Evolutionary conservation across 2,888 invertebrate species (phyloP), one percentile per base, ranked within the genome.

Genomic region (Xestobium rufovillosum): DNA sequence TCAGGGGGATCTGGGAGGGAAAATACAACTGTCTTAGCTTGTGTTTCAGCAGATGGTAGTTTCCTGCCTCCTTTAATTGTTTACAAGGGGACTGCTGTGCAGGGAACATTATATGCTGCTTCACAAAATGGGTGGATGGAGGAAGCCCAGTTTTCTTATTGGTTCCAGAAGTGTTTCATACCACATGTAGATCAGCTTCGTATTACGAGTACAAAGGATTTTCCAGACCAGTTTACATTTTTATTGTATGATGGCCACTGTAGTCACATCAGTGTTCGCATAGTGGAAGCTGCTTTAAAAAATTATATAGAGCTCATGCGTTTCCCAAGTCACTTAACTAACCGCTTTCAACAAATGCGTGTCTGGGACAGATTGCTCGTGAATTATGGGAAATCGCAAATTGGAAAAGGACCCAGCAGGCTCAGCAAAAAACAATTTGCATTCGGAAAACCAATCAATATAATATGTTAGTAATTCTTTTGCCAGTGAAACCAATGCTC

Each of bases 81-180:
- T 13, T 51, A 39, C 30, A 47, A 50, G n/a, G 44, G 28, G n/a
- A 34, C 17, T 12, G 38, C 36, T 15, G 47, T 50, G 11, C 47
- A 45, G 41, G 45, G 45, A 14, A 49, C 45, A 8, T 12, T 34
- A 31, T 48, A 49, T 34, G 45, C 39, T 6, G 41, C 43, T 12
- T 42, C 48, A 23, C 26, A 41, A 25, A 50, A 50, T 33, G 47
- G 48, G 10, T 50, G 48, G 44, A 50, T 50, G 48, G 44, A 48
- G 34, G 38, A 39, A 14, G 32, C 40, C 15, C 23, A 31, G 26
- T 28, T 41, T 14, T 31, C 6, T 31, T 16, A 31, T 13, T 31
- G 31, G 31, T 31, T 31, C 15, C 9, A 6, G 8, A 6, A 4
- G 6, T 31, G 6, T 9, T 31, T 31, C 11, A 11, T 31, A 16